Evolutionary conservation across 2,797 vertebrate species (phyloP).

Genomic region (Remorina albescens): DNA sequence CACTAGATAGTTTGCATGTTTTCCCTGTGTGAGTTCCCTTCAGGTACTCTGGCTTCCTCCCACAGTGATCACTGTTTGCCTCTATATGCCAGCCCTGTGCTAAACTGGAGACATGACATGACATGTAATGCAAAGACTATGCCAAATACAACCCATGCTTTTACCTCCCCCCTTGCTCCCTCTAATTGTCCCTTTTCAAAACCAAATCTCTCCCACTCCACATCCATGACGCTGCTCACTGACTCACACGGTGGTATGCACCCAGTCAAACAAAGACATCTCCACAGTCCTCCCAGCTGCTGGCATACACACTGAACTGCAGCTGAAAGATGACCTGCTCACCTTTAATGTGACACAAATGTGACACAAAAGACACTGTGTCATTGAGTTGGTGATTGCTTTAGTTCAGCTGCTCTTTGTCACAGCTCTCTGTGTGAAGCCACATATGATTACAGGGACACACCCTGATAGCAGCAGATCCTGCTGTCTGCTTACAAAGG

Average conservation of each 20-base stretch:
- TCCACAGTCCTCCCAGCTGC: constrained; percentile 32
- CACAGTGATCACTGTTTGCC: too few species aligned
- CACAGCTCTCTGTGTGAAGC: constrained; percentile 41
- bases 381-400: constrained; percentile 49
- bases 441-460: constrained; percentile 56
- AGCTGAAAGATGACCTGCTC: constrained; percentile 62
- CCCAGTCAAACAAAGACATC: constrained; percentile 2
- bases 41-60: too few species aligned
- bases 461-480: constrained; percentile 36
- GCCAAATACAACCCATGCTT: not conserved
- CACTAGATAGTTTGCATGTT: too few species aligned
- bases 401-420: constrained; percentile 39
- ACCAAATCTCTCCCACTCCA: not conserved
- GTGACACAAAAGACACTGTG: constrained; percentile 55
- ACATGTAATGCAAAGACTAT: too few species aligned
- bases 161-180: not conserved
- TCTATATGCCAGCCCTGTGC: too few species aligned
- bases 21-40: too few species aligned
- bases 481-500: constrained; percentile 16
- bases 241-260: constrained; percentile 24
- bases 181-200: not conserved
- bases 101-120: too few species aligned
- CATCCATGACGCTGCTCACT: not conserved
- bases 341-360: constrained; percentile 58
- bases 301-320: constrained; percentile 45